These are phyloP conservation scores for Onychostruthus taczanowskii DNA, from an alignment of 2,113 vertebrate genomes.

Conservation along the genomic window DNA sequence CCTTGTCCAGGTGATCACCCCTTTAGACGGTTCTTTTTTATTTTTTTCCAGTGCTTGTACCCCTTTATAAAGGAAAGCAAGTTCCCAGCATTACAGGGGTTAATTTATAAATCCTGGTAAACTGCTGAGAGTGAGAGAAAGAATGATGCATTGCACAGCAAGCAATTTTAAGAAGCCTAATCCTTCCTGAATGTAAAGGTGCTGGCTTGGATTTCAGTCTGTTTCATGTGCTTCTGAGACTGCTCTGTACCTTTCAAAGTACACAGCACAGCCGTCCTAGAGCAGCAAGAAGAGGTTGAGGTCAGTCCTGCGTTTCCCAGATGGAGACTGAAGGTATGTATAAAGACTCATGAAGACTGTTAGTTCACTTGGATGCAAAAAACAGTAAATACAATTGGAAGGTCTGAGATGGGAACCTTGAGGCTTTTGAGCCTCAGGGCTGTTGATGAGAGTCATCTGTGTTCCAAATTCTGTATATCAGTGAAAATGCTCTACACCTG, in stretches of 20 bases:
- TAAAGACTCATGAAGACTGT: neutral
- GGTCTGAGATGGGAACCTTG: neutral
- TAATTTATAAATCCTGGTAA: neutral
- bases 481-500: neutral
- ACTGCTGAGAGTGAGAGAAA: neutral
- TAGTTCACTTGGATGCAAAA: neutral
- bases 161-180: constrained; percentile 1
- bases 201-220: neutral
- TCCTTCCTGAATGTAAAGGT: neutral
- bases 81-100: neutral
- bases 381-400: neutral
- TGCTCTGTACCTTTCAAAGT: neutral
- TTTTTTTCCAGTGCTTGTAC: neutral
- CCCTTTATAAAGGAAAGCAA: neutral
- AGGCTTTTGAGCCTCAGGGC: neutral
- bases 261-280: neutral
- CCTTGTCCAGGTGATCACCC: neutral
- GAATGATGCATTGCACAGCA: neutral
- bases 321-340: neutral
- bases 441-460: neutral
- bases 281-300: neutral
- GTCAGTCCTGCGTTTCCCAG: neutral
- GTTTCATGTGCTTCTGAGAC: neutral
- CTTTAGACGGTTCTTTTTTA: neutral
- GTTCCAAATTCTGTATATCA: neutral